A percentile compares a stretch with the other conserved stretches of the same genome.
These are phyloP conservation scores for Eumerus sabulonum DNA, from an alignment of 2,888 invertebrate genomes.

Conservation along the genomic window DNA sequence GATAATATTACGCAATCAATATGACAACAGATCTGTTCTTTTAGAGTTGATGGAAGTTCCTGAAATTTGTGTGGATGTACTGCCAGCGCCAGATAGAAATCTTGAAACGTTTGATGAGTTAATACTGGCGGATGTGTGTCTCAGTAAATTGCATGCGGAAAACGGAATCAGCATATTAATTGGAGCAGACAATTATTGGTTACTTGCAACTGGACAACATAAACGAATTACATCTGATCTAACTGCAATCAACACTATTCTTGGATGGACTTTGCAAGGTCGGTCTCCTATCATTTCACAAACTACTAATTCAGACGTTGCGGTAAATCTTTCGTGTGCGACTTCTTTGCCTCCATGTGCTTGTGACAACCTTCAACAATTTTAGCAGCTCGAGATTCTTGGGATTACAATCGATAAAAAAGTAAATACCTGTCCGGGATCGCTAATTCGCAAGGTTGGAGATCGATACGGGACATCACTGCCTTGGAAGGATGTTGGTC, in stretches of 20 bases:
- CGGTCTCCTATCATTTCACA: too few species aligned
- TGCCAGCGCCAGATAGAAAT: constrained; percentile 21
- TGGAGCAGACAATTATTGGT: constrained; percentile 27
- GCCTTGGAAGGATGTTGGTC: constrained; percentile 15
- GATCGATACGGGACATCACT: constrained; percentile 26
- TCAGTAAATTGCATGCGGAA: neutral
- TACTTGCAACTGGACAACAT: too few species aligned
- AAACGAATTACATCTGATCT: too few species aligned
- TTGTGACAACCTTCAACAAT: constrained; percentile 19
- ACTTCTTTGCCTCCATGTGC: constrained; percentile 7
- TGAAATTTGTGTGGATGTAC: constrained; percentile 32
- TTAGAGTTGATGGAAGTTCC: constrained; percentile 32
- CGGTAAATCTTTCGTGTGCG: constrained; percentile 11
- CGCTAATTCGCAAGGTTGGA: too few species aligned
- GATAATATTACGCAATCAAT: too few species aligned
- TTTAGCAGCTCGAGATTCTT: constrained; percentile 25
- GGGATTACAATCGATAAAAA: too few species aligned
- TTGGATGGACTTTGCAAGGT: too few species aligned
- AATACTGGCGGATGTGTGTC: constrained; percentile 16
- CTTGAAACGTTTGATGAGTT: constrained; percentile 6
- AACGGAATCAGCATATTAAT: constrained; percentile 25
- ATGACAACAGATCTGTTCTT: too few species aligned
- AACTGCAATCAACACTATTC: too few species aligned
- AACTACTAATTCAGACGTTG: neutral
- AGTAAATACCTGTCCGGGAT: too few species aligned